Evolutionary conservation across 2,797 vertebrate species (phyloP).

Genomic region (Sebastes paucispinis): DNA sequence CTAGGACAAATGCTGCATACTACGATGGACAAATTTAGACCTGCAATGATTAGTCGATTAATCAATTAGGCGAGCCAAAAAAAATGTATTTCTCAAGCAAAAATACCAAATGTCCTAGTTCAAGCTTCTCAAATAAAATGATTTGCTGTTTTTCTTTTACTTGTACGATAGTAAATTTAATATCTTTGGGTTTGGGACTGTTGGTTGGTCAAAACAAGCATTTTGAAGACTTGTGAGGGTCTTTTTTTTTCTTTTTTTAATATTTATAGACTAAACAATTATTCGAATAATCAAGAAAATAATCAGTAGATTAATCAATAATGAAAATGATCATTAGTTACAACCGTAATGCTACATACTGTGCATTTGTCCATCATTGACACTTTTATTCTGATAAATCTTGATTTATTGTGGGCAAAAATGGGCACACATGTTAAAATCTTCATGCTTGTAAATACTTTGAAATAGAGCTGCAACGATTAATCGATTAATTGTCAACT

Average conservation of each 20-base stretch:
- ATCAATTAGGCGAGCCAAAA: rapidly evolving
- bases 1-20: background rate
- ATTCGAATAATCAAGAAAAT: background rate
- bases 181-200: background rate
- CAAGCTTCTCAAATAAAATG: background rate
- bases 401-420: background rate
- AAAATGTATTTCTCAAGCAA: background rate
- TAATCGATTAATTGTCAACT: too few relatives aligned
- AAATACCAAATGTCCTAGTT: background rate
- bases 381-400: background rate
- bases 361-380: background rate
- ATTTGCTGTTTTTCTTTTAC: background rate
- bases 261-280: background rate
- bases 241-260: background rate
- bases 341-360: background rate
- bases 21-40: background rate
- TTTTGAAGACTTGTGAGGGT: background rate
- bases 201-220: background rate
- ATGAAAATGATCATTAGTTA: background rate
- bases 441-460: background rate
- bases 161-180: background rate
- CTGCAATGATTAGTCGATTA: background rate
- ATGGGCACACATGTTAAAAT: background rate
- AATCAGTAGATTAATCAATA: background rate
- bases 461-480: too few relatives aligned